Base-by-base conservation (phyloP, 2,888 invertebrate genomes). In the Epirrhoe tristata region DNA sequence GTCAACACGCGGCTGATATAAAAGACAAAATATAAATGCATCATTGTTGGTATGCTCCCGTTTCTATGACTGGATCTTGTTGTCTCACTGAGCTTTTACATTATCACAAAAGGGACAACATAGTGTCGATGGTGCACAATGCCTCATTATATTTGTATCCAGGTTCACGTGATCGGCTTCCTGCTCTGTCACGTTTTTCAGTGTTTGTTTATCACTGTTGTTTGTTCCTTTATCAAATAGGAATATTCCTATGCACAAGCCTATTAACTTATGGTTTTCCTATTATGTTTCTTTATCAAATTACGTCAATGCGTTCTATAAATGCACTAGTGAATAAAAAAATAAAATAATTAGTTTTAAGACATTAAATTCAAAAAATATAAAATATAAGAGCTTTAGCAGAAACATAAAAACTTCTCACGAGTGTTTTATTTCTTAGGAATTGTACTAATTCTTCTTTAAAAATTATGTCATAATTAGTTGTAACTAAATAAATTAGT, bases 191-290 rank as follows among this genome's bases (percentile, higher is more conserved):
- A 74, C 74, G 72, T 74, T 53, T 67, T 70, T n/a, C 56, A 62
- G 58, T 46, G 34, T 31, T 31, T 31, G 51, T n/a, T 54, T 72
- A 72, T 74, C 71, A 36, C 48, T 10, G 55, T 63, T 63, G 52
- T 64, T 53, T 50, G 56, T 16, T 39, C 8, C 46, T 14, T 58
- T 72, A 61, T 67, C 24, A 58, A 67, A 57, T 69, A 71, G 69
- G 72, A 74, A 74, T 59, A 72, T 69, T 72, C 72, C 72, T 69
- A 58, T 65, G 36, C 24, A 63, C 48, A 7, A 56, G 43, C 32
- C 51, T 50, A 54, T 39, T 39, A 39, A 16, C 50, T 16, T 52
- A 59, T 56, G 17, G 58, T 63, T 67, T 67, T 57, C 64, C 58
- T 59, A 56, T 63, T 55, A 2, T 12, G 12, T 43, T 43, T 43